Percentiles rank a stretch among this genome's conserved stretches.
phyloP scores from a whole-genome alignment of 2,113 vertebrate species.

The Trachemys scripta region DNA sequence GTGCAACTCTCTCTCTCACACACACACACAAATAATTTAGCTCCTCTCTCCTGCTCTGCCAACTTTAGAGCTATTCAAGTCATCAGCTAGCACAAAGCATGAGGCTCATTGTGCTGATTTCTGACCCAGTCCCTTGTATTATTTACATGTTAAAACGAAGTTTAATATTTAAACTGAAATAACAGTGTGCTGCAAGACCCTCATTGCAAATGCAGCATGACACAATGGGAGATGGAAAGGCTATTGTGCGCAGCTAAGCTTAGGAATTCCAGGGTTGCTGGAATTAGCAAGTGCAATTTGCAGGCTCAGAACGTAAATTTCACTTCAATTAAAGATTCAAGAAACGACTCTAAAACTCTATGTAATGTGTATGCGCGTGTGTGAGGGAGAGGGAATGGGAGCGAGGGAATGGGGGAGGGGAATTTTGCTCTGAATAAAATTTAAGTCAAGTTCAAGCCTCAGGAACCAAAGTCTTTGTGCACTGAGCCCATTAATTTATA shows the following conservation, averaged over 20 bases:
- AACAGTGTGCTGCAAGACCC: not conserved
- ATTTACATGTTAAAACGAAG: not conserved
- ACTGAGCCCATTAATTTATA: not conserved
- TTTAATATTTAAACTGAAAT: not conserved
- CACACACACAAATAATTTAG: too few relatives aligned
- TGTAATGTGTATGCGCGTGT: not conserved
- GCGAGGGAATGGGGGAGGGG: not conserved
- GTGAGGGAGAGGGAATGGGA: not conserved
- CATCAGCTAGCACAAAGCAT: not conserved
- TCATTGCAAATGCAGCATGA: not conserved
- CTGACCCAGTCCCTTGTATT: not conserved
- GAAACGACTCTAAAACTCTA: not conserved
- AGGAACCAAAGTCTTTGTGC: not conserved
- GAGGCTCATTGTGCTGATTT: not conserved
- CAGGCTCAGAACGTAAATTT: not conserved
- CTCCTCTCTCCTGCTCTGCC: not conserved
- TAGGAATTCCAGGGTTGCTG: not conserved
- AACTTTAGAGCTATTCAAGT: not conserved
- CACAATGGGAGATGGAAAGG: rapidly evolving
- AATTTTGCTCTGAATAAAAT: not conserved
- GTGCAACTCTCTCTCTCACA: too few relatives aligned
- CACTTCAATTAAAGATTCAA: not conserved
- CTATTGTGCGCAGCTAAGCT: rapidly evolving
- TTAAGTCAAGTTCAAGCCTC: not conserved
- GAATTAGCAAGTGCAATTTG: not conserved